Evolutionary conservation across 2,113 vertebrate species (phyloP).

Genomic region (Zapus hudsonius): DNA sequence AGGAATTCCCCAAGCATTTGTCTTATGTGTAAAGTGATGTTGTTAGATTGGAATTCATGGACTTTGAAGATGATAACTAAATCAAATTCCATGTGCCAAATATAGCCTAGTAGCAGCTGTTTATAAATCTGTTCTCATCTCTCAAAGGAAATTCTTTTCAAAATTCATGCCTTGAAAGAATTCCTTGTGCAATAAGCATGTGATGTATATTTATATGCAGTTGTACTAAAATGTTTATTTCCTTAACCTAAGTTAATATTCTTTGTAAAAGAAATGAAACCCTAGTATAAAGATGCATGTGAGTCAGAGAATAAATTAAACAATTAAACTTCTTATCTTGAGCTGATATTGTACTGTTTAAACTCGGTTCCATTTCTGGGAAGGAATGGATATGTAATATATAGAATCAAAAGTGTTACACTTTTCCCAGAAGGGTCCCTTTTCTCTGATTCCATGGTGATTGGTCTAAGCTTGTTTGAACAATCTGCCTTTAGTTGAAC

Average conservation of each 20-base stretch:
- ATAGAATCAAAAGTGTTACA: neutral
- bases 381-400: neutral
- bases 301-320: neutral
- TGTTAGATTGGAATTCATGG: slow-evolving; percentile 82
- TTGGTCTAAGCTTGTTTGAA: neutral
- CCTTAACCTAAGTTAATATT: slow-evolving; percentile 17
- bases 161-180: slow-evolving; percentile 85
- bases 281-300: neutral
- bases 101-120: slow-evolving; percentile 86
- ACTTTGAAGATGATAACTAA: slow-evolving; percentile 83
- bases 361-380: neutral
- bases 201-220: neutral
- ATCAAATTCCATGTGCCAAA: slow-evolving; percentile 85
- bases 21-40: slow-evolving; percentile 73
- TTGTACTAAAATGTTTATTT: slow-evolving; percentile 23
- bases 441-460: slow-evolving; percentile 29
- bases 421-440: neutral
- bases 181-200: slow-evolving; percentile 42
- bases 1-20: slow-evolving; percentile 79
- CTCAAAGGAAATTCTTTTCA: slow-evolving; percentile 81
- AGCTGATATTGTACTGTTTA: neutral
- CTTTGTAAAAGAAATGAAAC: slow-evolving; percentile 1
- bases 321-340: neutral
- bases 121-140: slow-evolving; percentile 85
- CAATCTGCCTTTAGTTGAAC: slow-evolving; percentile 22